Base-by-base conservation (phyloP, 1,140 invertebrate species). In the Musca domestica region DNA sequence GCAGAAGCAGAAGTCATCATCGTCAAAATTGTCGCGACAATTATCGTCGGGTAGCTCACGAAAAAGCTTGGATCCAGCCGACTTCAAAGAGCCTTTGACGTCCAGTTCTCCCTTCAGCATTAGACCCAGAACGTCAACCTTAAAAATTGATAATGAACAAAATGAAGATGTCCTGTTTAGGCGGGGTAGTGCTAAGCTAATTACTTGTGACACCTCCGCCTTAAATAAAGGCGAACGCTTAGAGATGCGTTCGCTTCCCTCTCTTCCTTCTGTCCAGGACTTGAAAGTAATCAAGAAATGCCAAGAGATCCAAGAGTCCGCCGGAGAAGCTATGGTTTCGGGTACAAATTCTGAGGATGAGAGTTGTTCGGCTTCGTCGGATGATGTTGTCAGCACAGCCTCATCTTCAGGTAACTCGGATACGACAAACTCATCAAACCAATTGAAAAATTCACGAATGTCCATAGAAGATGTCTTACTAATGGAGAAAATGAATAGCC, bases 281-380 rank as follows among this genome's bases (percentile, higher is more conserved):
- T 48, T 69, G 27, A 72, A 69, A 17, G 69, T 73, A 7, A 67
- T 77, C 17, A 75, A 83, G 68, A 82, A 83, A 61, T 82, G 76
- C 34, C 84, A 85, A 67, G 83, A 85, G 65, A 85, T 86, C 51
- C 88, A 88, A 72, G 87, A 88, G 72, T 86, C 88, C 5, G 88
- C 87, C n/a, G 88, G 87, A 5, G 88, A 89, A 74, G 86, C 87
- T 23, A 86, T 87, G 84, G 82, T 84, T 14, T 85, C 83, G 3
- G 85, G 85, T 52, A 83, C 84, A 56, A 86, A 85, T 67, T 86
- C 85, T 0, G 85, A 86, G 70, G 85, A 86, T 72, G 85, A 86
- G 70, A 83, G 83, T 70, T 85, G 83, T 22, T 78, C 81, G 1
- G 82, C 79, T 19, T 81, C 80, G 2, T 81, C 79, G 15, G 79